These are phyloP conservation scores for Luehdorfia chinensis DNA, from an alignment of 1,140 invertebrate species.

Conservation along the genomic window DNA sequence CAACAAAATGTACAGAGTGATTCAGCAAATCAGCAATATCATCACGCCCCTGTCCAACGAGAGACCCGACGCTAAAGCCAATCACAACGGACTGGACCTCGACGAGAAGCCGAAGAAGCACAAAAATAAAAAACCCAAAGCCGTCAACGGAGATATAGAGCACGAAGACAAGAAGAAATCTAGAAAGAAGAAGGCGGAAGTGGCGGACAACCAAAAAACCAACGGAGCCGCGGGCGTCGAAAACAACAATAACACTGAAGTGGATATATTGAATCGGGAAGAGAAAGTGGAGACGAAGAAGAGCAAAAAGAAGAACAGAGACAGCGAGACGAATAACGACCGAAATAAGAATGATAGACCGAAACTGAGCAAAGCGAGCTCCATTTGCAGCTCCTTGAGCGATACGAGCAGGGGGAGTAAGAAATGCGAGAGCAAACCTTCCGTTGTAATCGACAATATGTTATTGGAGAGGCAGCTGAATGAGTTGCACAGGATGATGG, in stretches of 20 bases:
- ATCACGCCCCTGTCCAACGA: constrained; percentile 29
- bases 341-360: constrained; percentile 27
- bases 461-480: constrained; percentile 51
- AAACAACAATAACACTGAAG: constrained; percentile 25
- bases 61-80: constrained; percentile 15
- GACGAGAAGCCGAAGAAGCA: constrained; percentile 28
- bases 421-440: constrained; percentile 30
- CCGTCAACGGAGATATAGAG: constrained; percentile 28
- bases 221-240: constrained; percentile 19
- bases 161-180: constrained; percentile 17
- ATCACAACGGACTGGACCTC: constrained; percentile 21
- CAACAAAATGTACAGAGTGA: constrained; percentile 45
- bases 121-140: constrained; percentile 32
- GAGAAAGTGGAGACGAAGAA: constrained; percentile 20
- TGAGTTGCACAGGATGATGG: constrained; percentile 50
- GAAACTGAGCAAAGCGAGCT: constrained; percentile 38
- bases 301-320: constrained; percentile 27
- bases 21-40: constrained; percentile 40
- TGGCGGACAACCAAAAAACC: constrained; percentile 7
- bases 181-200: constrained; percentile 20
- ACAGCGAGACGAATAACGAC: constrained; percentile 22
- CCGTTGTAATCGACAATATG: constrained; percentile 31
- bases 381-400: constrained; percentile 52
- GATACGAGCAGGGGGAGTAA: constrained; percentile 37
- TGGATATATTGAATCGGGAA: too few relatives aligned